These are phyloP conservation scores for Halichoerus grypus DNA, from an alignment of 2,113 vertebrate genomes.

Conservation along the genomic window DNA sequence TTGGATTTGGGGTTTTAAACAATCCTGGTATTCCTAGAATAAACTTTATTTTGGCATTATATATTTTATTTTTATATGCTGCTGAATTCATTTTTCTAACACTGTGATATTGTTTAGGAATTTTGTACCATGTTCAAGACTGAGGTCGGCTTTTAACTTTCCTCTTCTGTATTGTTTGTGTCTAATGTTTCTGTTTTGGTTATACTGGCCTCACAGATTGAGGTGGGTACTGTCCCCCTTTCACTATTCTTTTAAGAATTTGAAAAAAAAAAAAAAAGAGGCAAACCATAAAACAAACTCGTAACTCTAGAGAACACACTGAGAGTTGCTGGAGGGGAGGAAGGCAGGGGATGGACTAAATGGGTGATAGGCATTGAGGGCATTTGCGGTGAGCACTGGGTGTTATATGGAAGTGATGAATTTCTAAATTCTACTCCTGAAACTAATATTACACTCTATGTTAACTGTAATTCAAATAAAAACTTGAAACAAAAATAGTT, in stretches of 20 bases:
- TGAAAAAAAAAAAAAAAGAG: no score
- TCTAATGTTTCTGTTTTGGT: background rate
- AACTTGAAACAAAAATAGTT: background rate
- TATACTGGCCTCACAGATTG: background rate
- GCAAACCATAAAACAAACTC: background rate
- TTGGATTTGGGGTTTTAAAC: background rate
- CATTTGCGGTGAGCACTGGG: background rate
- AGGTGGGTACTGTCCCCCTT: background rate
- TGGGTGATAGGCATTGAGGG: background rate
- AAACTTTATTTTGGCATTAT: background rate
- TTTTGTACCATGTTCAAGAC: background rate
- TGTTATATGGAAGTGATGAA: background rate
- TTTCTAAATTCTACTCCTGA: background rate
- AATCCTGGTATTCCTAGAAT: background rate
- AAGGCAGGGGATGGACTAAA: no score
- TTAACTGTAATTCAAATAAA: background rate
- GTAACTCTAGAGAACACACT: background rate
- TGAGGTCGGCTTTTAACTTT: background rate
- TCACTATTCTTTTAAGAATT: background rate
- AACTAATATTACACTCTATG: background rate
- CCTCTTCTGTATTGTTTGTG: background rate
- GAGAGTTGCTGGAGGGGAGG: background rate
- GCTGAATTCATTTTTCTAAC: background rate
- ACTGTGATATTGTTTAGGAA: background rate
- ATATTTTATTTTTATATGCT: background rate